Conservation (phyloP, 2,888 invertebrate species). For the Nycteola revayana region DNA sequence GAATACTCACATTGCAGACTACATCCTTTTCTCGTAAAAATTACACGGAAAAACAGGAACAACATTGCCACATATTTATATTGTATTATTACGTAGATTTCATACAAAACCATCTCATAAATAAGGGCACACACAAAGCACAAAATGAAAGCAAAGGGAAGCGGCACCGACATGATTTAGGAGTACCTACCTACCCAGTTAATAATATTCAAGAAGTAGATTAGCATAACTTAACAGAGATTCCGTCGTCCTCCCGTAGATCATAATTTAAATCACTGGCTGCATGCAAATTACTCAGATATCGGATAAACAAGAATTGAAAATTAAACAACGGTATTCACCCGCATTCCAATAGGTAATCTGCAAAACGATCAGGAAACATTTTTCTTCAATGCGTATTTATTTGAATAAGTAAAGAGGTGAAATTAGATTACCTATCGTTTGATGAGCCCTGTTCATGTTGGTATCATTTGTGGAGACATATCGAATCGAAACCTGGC, state of each 20-base stretch:
- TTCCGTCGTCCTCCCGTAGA: slow-evolving; percentile 42
- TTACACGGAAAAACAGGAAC: too few species aligned
- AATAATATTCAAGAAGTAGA: slow-evolving; percentile 49
- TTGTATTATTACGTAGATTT: slow-evolving; percentile 37
- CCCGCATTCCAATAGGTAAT: slow-evolving; percentile 25
- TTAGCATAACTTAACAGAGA: slow-evolving; percentile 55
- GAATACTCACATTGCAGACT: too few species aligned
- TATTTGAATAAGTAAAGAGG: slow-evolving; percentile 1
- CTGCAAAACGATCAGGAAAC: slow-evolving; percentile 20
- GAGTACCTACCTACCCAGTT: slow-evolving; percentile 37
- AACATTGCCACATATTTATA: too few species aligned
- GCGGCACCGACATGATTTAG: slow-evolving; percentile 39
- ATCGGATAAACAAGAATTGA: slow-evolving; percentile 44
- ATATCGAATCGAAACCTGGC: too few species aligned
- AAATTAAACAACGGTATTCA: slow-evolving; percentile 36
- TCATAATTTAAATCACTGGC: slow-evolving; percentile 57
- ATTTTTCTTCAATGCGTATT: slow-evolving; percentile 8
- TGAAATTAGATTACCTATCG: not conserved
- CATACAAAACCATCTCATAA: slow-evolving; percentile 42
- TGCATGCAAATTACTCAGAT: slow-evolving; percentile 46
- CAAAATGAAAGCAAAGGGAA: slow-evolving; percentile 42
- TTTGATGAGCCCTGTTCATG: too few species aligned
- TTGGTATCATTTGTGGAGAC: too few species aligned
- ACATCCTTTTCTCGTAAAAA: too few species aligned
- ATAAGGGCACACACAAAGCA: slow-evolving; percentile 47